phyloP scores from a whole-genome alignment of 2,113 vertebrate genomes.

The Trochalopteron elliotii region DNA sequence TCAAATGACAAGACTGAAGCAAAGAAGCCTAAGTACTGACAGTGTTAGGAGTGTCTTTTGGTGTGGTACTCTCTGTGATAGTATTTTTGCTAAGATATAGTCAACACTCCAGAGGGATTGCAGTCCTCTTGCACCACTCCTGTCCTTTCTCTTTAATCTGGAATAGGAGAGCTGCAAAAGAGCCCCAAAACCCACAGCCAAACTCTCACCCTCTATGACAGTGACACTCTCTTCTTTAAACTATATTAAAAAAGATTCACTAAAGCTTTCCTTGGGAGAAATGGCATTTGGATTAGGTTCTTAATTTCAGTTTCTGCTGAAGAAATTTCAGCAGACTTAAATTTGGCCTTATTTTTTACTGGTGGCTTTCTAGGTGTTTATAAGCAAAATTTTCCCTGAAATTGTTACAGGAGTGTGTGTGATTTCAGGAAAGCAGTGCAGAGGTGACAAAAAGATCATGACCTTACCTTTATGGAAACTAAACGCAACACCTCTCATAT shows the following conservation, averaged over 20 bases:
- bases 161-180: neutral
- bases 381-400: neutral
- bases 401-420: neutral
- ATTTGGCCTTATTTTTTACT: neutral
- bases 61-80: neutral
- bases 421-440: neutral
- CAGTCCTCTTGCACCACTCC: neutral
- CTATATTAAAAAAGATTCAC: neutral
- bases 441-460: neutral
- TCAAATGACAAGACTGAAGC: neutral
- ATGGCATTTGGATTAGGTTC: neutral
- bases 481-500: neutral
- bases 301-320: neutral
- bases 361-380: neutral
- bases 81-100: neutral
- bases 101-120: neutral
- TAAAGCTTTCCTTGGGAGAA: neutral
- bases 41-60: neutral
- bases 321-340: neutral
- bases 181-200: rapidly evolving
- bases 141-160: neutral
- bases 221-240: neutral
- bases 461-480: neutral
- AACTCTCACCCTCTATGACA: rapidly evolving
- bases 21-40: neutral